phyloP scores from a whole-genome alignment of 2,888 invertebrate genomes.

The Pristionchus exspectatus region DNA sequence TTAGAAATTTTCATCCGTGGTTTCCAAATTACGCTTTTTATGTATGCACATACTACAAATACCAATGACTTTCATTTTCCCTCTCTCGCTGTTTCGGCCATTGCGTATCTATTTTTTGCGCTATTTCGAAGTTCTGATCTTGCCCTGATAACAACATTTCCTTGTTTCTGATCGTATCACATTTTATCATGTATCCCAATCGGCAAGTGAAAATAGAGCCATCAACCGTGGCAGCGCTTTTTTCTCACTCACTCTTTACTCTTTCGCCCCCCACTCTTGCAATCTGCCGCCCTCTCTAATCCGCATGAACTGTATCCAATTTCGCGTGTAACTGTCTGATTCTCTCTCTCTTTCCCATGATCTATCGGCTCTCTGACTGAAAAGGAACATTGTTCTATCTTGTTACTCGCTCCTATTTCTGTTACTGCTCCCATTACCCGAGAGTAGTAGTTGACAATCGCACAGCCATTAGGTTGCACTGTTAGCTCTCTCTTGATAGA shows the following conservation, averaged over 20 bases:
- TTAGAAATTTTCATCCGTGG: too few species aligned
- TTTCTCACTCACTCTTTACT: neutral
- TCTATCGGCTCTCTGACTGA: neutral
- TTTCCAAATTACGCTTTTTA: too few species aligned
- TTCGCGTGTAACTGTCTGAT: conserved; percentile 5
- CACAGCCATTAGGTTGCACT: conserved; percentile 16
- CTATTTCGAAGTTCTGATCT: too few species aligned
- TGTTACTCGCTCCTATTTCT: neutral
- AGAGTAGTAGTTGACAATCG: neutral
- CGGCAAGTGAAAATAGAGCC: neutral
- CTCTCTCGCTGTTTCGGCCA: too few species aligned
- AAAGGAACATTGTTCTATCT: neutral
- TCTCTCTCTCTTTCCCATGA: conserved; percentile 41
- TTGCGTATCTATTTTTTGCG: too few species aligned
- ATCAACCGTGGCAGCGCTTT: neutral
- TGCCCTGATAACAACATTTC: too few species aligned
- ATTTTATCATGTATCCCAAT: neutral
- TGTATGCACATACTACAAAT: too few species aligned
- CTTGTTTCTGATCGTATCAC: too few species aligned
- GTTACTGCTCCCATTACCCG: neutral
- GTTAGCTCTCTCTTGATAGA: conserved; percentile 36
- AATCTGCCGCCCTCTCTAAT: conserved; percentile 17
- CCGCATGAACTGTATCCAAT: conserved; percentile 26
- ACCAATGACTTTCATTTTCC: too few species aligned
- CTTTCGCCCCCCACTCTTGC: neutral